These are phyloP conservation scores for Oreochromis mossambicus DNA, from an alignment of 2,797 vertebrate species.

Conservation along the genomic window DNA sequence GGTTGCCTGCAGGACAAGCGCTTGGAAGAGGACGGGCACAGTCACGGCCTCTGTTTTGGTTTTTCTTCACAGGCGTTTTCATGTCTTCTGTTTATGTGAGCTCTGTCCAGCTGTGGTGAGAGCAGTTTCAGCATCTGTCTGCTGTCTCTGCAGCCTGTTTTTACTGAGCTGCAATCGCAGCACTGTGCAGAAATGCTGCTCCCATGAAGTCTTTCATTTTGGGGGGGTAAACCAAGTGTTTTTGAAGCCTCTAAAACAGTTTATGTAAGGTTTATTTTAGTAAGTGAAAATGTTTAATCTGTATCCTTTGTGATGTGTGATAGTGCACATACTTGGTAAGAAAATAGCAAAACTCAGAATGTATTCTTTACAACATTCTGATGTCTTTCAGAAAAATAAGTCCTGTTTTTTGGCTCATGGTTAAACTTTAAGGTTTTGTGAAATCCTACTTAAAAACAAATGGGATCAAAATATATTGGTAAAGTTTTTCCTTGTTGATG, in stretches of 20 bases:
- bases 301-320: background rate
- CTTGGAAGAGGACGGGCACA: background rate
- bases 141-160: background rate
- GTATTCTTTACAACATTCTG: background rate
- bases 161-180: background rate
- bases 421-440: background rate
- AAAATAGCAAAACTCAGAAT: background rate
- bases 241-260: background rate
- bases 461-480: background rate
- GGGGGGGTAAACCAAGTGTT: rapidly evolving
- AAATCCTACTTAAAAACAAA: background rate
- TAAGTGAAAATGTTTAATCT: background rate
- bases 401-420: background rate
- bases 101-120: background rate
- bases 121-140: background rate
- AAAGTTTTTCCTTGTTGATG: background rate
- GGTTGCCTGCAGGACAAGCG: background rate
- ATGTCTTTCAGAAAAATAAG: background rate
- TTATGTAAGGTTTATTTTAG: background rate
- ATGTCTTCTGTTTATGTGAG: background rate
- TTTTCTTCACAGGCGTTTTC: background rate
- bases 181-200: background rate
- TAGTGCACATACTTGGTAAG: background rate
- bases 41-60: background rate
- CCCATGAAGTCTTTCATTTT: background rate